phyloP scores from a whole-genome alignment of 2,797 vertebrate species.

The Eulemur albifrons region DNA sequence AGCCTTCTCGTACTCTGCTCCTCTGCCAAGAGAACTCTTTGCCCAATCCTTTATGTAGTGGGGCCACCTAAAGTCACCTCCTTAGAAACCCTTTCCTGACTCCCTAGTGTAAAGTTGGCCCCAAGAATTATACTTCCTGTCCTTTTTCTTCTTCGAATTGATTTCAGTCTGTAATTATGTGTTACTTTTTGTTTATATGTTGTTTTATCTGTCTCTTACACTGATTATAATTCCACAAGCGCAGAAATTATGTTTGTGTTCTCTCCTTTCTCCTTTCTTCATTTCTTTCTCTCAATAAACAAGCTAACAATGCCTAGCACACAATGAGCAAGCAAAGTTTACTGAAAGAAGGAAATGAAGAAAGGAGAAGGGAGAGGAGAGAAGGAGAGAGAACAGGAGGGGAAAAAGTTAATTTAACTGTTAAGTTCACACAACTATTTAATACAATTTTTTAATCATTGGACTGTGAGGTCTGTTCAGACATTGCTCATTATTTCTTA shows the following conservation, averaged over 20 bases:
- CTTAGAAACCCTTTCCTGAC: not conserved
- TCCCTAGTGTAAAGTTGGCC: not conserved
- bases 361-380: not conserved
- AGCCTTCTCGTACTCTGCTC: not conserved
- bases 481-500: conserved; percentile 6
- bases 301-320: not conserved
- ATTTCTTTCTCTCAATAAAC: not conserved
- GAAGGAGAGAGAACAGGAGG: not conserved
- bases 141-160: not conserved
- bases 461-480: not conserved
- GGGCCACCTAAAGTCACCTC: not conserved
- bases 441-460: not conserved
- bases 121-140: not conserved
- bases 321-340: not conserved
- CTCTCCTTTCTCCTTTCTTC: not conserved
- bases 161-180: not conserved
- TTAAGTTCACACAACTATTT: not conserved
- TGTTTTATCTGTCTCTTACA: not conserved
- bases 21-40: not conserved
- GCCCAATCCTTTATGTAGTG: not conserved
- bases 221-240: not conserved
- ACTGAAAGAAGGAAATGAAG: not conserved
- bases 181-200: not conserved
- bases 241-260: not conserved
- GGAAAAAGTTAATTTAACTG: not conserved